phyloP scores from a whole-genome alignment of 2,113 vertebrate species.

The Microtus oregoni region DNA sequence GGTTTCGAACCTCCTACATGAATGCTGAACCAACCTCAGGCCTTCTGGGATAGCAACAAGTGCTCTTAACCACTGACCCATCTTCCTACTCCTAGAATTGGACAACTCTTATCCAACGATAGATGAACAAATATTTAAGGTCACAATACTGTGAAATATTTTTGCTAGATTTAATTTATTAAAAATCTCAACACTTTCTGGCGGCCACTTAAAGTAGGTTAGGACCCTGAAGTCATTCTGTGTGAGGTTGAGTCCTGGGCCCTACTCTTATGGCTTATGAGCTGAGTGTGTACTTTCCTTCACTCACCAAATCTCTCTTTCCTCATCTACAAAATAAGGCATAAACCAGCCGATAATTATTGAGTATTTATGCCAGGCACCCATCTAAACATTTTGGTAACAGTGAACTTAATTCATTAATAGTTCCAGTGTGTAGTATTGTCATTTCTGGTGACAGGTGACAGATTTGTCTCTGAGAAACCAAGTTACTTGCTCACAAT shows the following conservation, averaged over 20 bases:
- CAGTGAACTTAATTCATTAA: neutral
- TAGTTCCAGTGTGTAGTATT: neutral
- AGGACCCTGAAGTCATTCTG: neutral
- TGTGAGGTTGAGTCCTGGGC: neutral
- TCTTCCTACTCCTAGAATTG: neutral
- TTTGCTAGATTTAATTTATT: neutral
- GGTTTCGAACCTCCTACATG: too few species aligned
- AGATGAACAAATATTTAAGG: neutral
- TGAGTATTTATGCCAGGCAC: neutral
- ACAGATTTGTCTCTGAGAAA: neutral
- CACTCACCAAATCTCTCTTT: neutral
- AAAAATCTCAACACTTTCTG: constrained; percentile 5
- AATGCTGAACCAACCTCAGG: neutral
- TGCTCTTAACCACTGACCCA: neutral
- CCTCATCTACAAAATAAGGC: neutral
- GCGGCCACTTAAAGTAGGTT: neutral
- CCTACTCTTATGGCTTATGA: neutral
- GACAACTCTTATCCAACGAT: neutral
- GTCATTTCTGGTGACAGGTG: neutral
- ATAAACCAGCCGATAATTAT: neutral
- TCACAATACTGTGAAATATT: neutral
- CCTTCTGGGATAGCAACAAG: neutral
- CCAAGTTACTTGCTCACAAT: neutral
- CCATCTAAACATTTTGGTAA: neutral
- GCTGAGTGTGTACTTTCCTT: neutral